Evolutionary conservation across 2,888 invertebrate genomes (phyloP), one percentile per base, ranked within the genome.

Genomic region (Cheilosia variabilis): DNA sequence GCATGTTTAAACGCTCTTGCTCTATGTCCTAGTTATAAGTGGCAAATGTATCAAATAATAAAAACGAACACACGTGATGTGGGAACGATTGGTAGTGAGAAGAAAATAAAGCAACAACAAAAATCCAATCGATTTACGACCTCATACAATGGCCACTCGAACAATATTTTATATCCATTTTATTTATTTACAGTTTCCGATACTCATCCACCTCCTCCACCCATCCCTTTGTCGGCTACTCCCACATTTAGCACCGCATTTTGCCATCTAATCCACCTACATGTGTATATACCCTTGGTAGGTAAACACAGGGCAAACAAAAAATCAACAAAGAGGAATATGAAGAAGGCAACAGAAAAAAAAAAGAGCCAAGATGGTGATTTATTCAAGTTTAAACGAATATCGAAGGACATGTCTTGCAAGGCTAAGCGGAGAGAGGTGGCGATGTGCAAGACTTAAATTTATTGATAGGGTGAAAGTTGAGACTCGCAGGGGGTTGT

Each of bases 371-470:
- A 80, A 84, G 80, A 84, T 80, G 75, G 84, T 84, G 84, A 84
- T 84, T 84, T 84, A 84, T 84, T 84, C 84, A 84, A 80, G 84
- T 84, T 84, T 80, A 80, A 84, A 84, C 80, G 84, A 80, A 84
- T 84, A 84, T 84, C 84, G 84, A 84, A 84, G 84, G 84, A 80
- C 84, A 84, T 84, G 71, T 80, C 84, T 84, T 84, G 84, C 75
- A 80, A 71, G 84, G 84, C 53, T 80, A 71, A 37, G 17, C 31
- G 58, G 52, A n/a, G 50, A 34, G 57, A 19, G 63, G 55, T 34
- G 53, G 50, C 10, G 66, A 27, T 53, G 52, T n/a, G 45, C 17
- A 41, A 71, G 52, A 69, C 65, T 69, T 69, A 58, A 84, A 84
- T 80, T 84, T 84, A 80, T 84, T 80, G 80, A 84, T 84, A 71